Evolutionary conservation across 2,113 vertebrate genomes (phyloP).

Genomic region (Cathartes aura): DNA sequence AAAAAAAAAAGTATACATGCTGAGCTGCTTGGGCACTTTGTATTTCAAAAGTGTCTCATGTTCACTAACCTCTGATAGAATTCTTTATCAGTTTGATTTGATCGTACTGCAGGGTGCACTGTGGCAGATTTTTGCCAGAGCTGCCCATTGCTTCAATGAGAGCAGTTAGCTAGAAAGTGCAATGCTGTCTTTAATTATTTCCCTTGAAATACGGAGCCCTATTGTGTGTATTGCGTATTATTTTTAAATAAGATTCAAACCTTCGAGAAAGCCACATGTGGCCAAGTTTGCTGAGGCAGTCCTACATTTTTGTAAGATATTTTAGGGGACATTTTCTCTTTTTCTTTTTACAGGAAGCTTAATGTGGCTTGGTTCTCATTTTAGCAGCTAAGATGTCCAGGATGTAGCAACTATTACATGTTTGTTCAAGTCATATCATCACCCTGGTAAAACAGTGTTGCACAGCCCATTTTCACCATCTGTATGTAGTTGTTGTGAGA

Average conservation of each 20-base stretch:
- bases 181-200: conserved; percentile 48
- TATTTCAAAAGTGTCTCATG: conserved; percentile 52
- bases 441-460: not conserved
- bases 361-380: not conserved
- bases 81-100: conserved; percentile 58
- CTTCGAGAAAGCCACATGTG: not conserved
- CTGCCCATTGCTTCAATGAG: conserved; percentile 44
- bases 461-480: not conserved
- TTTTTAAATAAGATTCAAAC: conserved; percentile 16
- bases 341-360: not conserved
- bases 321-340: not conserved
- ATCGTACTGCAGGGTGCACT: conserved; percentile 29
- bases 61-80: conserved; percentile 55
- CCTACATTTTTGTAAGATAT: not conserved
- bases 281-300: not conserved
- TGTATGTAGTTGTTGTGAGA: not conserved
- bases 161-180: not conserved
- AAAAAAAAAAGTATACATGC: not conserved
- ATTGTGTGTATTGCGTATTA: not conserved
- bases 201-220: conserved; percentile 1
- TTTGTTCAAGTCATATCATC: not conserved
- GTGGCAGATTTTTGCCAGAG: conserved; percentile 36
- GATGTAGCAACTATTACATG: not conserved
- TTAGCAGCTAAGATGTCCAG: not conserved
- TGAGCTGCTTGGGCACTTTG: conserved; percentile 47